These are phyloP conservation scores for Probosciger aterrimus DNA, from an alignment of 2,113 vertebrate genomes.

Conservation along the genomic window DNA sequence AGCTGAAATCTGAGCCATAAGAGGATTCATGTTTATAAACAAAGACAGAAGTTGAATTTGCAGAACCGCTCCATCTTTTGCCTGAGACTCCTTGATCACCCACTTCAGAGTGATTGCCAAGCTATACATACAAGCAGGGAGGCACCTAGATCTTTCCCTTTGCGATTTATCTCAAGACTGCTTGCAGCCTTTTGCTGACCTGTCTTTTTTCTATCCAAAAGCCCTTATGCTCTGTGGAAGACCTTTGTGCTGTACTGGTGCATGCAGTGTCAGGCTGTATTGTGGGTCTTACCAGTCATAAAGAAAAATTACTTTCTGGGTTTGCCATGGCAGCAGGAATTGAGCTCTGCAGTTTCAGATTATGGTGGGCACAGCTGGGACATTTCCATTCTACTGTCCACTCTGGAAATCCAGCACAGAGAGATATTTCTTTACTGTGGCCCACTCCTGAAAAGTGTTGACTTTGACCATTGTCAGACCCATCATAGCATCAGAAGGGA, in stretches of 20 bases:
- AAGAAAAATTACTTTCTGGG: neutral
- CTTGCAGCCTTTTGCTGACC: neutral
- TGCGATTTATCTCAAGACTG: neutral
- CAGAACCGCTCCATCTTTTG: neutral
- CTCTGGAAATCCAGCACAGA: neutral
- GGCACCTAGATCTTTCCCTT: neutral
- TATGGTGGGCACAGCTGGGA: neutral
- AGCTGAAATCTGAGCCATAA: neutral
- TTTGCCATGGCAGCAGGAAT: neutral
- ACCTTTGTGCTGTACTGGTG: neutral
- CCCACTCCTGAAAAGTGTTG: neutral
- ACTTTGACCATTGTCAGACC: neutral
- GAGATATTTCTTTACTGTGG: neutral
- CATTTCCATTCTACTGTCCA: neutral
- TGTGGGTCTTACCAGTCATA: neutral
- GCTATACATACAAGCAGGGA: neutral
- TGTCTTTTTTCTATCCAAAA: neutral
- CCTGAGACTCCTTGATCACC: neutral
- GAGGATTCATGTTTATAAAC: neutral
- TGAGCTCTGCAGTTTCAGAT: neutral
- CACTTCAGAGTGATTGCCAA: neutral
- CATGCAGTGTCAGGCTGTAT: neutral
- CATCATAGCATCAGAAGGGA: neutral
- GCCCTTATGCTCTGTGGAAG: neutral
- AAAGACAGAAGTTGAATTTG: neutral